Percentiles rank a stretch among this genome's conserved stretches.
phyloP scores from a whole-genome alignment of 2,113 vertebrate genomes.

The Potamarius usumacintae region DNA sequence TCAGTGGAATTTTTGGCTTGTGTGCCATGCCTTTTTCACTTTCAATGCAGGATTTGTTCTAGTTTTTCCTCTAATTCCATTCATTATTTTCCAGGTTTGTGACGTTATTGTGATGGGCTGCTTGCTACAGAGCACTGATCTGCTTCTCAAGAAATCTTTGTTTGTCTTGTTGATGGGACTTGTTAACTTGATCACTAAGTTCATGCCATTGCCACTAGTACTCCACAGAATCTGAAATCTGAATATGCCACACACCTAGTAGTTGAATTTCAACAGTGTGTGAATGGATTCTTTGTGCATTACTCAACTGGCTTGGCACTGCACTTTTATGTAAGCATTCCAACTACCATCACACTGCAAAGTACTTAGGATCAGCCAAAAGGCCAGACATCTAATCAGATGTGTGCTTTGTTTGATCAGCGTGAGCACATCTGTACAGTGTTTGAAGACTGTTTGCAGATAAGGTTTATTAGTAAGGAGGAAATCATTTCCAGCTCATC shows the following conservation, averaged over 20 bases:
- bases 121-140: too few species aligned
- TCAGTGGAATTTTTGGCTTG: too few species aligned
- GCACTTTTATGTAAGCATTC: conserved; percentile 6
- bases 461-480: conserved; percentile 21
- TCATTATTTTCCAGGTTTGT: too few species aligned
- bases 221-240: conserved; percentile 3
- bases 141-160: too few species aligned
- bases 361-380: conserved; percentile 28
- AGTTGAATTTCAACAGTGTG: neutral
- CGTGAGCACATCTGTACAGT: conserved; percentile 28
- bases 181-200: too few species aligned
- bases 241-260: conserved; percentile 1
- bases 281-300: conserved; percentile 29
- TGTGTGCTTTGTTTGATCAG: conserved; percentile 49
- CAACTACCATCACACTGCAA: conserved; percentile 17
- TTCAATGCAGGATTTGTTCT: too few species aligned
- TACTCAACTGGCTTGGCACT: conserved; percentile 15
- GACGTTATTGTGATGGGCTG: too few species aligned
- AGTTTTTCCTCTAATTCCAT: too few species aligned
- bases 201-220: neutral
- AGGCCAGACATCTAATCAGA: conserved; percentile 49
- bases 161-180: too few species aligned
- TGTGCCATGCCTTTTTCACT: too few species aligned
- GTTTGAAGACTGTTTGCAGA: conserved; percentile 30
- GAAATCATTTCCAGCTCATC: conserved; percentile 39